These are phyloP conservation scores for Drosophila bunnanda DNA, from an alignment of 2,888 invertebrate species.

Conservation along the genomic window DNA sequence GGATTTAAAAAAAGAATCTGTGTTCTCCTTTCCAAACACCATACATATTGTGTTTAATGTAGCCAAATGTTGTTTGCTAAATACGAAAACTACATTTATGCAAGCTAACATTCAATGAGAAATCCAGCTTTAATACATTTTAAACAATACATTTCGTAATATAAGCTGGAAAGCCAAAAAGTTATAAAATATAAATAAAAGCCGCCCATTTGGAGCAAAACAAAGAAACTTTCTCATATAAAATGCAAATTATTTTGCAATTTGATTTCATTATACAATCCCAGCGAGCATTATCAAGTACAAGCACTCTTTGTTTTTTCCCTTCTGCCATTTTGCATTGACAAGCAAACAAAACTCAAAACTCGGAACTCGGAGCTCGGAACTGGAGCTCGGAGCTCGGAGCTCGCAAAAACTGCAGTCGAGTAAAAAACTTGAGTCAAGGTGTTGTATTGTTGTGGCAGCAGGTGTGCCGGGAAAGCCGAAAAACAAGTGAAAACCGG, in stretches of 20 bases:
- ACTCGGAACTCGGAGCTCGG: slow-evolving; percentile 16
- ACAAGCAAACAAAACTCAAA: slow-evolving; percentile 49
- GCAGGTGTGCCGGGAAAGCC: slow-evolving; percentile 57
- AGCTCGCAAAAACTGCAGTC: slow-evolving; percentile 44
- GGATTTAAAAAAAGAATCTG: too few species aligned
- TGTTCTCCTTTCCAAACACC: neutral
- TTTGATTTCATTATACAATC: slow-evolving; percentile 66
- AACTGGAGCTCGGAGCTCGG: slow-evolving; percentile 14
- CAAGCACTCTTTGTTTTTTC: slow-evolving; percentile 10
- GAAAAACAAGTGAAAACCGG: slow-evolving; percentile 46
- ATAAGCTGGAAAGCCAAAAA: slow-evolving; percentile 7
- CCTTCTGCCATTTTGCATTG: slow-evolving; percentile 48
- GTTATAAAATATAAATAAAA: slow-evolving; percentile 20
- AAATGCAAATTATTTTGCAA: slow-evolving; percentile 73
- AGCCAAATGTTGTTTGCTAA: neutral
- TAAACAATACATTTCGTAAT: slow-evolving; percentile 6
- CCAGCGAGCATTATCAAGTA: slow-evolving; percentile 56
- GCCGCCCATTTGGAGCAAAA: slow-evolving; percentile 10
- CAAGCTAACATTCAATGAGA: neutral
- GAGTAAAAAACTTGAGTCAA: slow-evolving; percentile 56
- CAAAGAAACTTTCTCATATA: slow-evolving; percentile 60
- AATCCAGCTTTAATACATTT: neutral
- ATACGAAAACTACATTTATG: neutral
- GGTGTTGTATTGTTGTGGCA: slow-evolving; percentile 56
- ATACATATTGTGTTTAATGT: neutral